Evolutionary conservation across 2,888 invertebrate genomes (phyloP).

Genomic region (Phyllotreta striolata): DNA sequence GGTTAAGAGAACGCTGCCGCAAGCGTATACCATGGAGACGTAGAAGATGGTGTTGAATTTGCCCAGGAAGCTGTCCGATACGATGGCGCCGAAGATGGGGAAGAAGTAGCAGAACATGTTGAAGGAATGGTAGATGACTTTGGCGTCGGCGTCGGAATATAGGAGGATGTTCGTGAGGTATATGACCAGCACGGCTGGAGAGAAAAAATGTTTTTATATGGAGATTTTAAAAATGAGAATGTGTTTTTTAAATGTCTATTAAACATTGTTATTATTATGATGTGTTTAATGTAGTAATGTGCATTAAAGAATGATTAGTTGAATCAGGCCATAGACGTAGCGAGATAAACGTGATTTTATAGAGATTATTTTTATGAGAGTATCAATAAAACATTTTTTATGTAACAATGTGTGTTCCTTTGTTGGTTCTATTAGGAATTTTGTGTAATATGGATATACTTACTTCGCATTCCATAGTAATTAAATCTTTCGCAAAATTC

Average conservation of each 20-base stretch:
- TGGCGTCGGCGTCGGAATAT: constrained; percentile 77
- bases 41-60: constrained; percentile 91
- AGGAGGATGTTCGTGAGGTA: constrained; percentile 83
- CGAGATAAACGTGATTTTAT: too few relatives aligned
- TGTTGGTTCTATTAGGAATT: neutral
- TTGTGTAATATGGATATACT: constrained; percentile 59
- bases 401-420: too few relatives aligned
- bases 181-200: constrained; percentile 93
- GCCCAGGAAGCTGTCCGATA: constrained; percentile 92
- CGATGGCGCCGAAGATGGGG: constrained; percentile 88
- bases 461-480: constrained; percentile 97
- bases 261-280: neutral
- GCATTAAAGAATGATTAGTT: neutral
- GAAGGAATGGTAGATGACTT: constrained; percentile 89
- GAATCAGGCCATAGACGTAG: too few relatives aligned
- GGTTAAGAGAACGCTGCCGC: constrained; percentile 83
- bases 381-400: too few relatives aligned
- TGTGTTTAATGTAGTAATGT: neutral
- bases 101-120: constrained; percentile 90
- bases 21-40: constrained; percentile 85
- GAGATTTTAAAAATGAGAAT: neutral
- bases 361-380: too few relatives aligned
- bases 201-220: too few relatives aligned
- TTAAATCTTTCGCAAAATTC: constrained; percentile 98
- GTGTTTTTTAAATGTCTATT: neutral